phyloP scores from a whole-genome alignment of 2,888 invertebrate genomes.

The Drymonia ruficornis region DNA sequence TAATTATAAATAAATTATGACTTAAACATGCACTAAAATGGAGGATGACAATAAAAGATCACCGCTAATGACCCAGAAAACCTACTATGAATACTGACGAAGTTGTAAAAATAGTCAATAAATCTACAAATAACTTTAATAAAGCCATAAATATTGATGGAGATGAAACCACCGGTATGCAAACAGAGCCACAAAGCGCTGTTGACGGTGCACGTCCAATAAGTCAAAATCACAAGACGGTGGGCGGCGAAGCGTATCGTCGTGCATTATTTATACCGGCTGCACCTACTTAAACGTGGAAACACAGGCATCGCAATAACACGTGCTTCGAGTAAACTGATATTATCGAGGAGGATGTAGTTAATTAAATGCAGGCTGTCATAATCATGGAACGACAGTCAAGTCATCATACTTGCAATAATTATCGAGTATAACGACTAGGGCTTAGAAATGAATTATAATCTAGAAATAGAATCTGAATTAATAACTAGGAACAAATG shows the following conservation, averaged over 20 bases:
- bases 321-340: conserved; percentile 16
- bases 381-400: not conserved
- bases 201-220: conserved; percentile 48
- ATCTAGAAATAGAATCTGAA: not conserved
- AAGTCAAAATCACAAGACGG: conserved; percentile 72
- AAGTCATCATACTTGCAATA: not conserved
- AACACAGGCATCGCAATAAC: conserved; percentile 29
- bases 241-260: conserved; percentile 65
- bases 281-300: conserved; percentile 55
- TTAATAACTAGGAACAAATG: no score
- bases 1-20: not conserved
- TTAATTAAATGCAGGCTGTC: not conserved
- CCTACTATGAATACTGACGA: not conserved
- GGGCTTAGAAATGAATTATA: not conserved
- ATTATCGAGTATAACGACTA: not conserved
- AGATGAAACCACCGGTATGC: conserved; percentile 5
- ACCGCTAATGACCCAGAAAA: not conserved
- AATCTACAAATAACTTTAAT: not conserved
- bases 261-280: conserved; percentile 68
- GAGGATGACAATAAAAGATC: not conserved
- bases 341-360: conserved; percentile 3
- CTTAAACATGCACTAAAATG: not conserved
- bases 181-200: conserved; percentile 7
- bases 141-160: not conserved
- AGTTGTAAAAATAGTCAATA: conserved; percentile 4